phyloP scores from a whole-genome alignment of 2,888 invertebrate genomes.

The Euplagia quadripunctaria region DNA sequence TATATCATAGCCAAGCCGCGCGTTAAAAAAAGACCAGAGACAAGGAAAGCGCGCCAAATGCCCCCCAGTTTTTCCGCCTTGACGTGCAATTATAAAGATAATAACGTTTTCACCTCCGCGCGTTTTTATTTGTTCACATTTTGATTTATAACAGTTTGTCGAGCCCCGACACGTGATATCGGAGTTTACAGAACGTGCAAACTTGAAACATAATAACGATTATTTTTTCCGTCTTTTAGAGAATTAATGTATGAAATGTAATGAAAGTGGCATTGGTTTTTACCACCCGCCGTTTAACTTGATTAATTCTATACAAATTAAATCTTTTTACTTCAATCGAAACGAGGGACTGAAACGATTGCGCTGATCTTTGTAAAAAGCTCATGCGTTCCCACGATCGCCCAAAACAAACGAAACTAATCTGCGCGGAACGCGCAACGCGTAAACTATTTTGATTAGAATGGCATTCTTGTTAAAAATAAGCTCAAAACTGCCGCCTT shows the following conservation, averaged over 20 bases:
- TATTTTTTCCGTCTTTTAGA: slow-evolving; percentile 42
- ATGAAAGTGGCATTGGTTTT: slow-evolving; percentile 45
- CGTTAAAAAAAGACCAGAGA: slow-evolving; percentile 65
- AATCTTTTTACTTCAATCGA: slow-evolving; percentile 51
- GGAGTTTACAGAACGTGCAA: slow-evolving; percentile 48
- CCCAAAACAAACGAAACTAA: slow-evolving; percentile 64
- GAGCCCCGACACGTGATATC: slow-evolving; percentile 59
- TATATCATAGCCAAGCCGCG: slow-evolving; percentile 77
- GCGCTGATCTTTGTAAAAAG: slow-evolving; percentile 58
- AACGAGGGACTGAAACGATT: slow-evolving; percentile 58
- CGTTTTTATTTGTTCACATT: slow-evolving; percentile 82
- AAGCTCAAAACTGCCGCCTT: slow-evolving; percentile 70
- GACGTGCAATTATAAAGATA: slow-evolving; percentile 88
- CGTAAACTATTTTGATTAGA: slow-evolving; percentile 88
- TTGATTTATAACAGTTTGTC: slow-evolving; percentile 83
- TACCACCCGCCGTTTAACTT: slow-evolving; percentile 35
- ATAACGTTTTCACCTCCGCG: slow-evolving; percentile 85
- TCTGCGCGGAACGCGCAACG: slow-evolving; percentile 61
- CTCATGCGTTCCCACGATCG: slow-evolving; percentile 73
- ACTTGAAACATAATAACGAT: slow-evolving; percentile 42
- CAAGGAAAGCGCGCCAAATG: slow-evolving; percentile 66
- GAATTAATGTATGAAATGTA: slow-evolving; percentile 42
- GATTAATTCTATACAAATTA: slow-evolving; percentile 44
- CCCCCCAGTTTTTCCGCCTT: slow-evolving; percentile 75
- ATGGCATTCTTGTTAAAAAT: slow-evolving; percentile 82